Conservation (phyloP, 1,140 invertebrate genomes). For the Macrotrachela quadricornifera region DNA sequence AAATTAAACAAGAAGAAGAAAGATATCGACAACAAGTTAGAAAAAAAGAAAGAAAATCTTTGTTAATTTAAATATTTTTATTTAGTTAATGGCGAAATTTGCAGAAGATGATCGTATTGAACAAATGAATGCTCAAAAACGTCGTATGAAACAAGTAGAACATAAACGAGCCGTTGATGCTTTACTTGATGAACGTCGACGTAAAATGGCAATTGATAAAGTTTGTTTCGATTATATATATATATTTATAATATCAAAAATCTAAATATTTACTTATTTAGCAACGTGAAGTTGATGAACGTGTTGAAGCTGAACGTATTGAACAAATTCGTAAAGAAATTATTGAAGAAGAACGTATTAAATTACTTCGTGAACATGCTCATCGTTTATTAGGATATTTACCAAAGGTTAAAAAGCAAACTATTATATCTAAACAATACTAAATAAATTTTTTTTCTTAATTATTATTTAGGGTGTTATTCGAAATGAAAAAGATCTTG, state of each 20-base stretch:
- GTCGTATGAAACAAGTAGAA: slow-evolving; percentile 28
- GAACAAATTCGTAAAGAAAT: slow-evolving; percentile 23
- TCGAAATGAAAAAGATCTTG: slow-evolving; percentile 20
- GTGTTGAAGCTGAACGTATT: slow-evolving; percentile 17
- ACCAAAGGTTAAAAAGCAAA: slow-evolving; percentile 18
- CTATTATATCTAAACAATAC: too few species aligned
- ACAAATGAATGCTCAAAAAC: slow-evolving; percentile 30
- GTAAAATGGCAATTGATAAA: slow-evolving; percentile 17
- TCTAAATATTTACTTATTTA: slow-evolving; percentile 6
- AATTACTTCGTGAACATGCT: slow-evolving; percentile 26
- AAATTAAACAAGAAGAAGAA: slow-evolving; percentile 25
- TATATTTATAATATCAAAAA: not conserved
- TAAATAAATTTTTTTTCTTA: too few species aligned
- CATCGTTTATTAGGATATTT: slow-evolving; percentile 26
- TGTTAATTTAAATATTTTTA: not conserved
- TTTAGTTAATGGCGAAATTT: slow-evolving; percentile 32
- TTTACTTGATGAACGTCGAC: slow-evolving; percentile 21
- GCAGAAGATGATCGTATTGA: slow-evolving; percentile 32
- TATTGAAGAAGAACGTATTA: slow-evolving; percentile 30
- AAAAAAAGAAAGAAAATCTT: not conserved
- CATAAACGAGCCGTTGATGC: slow-evolving; percentile 26
- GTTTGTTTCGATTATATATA: slow-evolving; percentile 8
- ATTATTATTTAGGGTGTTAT: slow-evolving; percentile 21
- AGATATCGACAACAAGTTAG: slow-evolving; percentile 21
- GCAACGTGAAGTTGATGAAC: slow-evolving; percentile 19